These are phyloP conservation scores for Mactromeris polynyma DNA, from an alignment of 2,888 invertebrate genomes.

Conservation along the genomic window DNA sequence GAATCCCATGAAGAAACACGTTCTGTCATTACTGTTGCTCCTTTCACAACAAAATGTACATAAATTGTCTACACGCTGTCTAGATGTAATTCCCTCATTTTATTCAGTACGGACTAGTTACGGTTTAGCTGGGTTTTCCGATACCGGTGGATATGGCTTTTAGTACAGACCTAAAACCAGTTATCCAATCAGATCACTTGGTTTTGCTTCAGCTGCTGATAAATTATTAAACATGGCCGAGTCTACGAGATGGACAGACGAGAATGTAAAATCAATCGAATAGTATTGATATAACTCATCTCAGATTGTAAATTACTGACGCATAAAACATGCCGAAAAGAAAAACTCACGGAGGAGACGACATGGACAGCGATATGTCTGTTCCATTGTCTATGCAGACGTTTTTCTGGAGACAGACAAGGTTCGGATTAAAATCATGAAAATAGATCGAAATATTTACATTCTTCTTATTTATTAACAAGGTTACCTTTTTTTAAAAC, in stretches of 20 bases:
- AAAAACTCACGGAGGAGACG: conserved; percentile 81
- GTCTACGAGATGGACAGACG: neutral
- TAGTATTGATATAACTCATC: neutral
- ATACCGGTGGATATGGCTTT: too few relatives aligned
- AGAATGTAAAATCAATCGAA: neutral
- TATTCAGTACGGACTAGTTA: too few relatives aligned
- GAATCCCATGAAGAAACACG: too few relatives aligned
- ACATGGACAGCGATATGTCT: conserved; percentile 81
- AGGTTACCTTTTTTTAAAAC: too few relatives aligned
- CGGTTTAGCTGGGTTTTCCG: too few relatives aligned
- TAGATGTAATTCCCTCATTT: too few relatives aligned
- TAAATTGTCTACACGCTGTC: too few relatives aligned
- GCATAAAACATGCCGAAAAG: conserved; percentile 82
- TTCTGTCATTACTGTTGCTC: too few relatives aligned
- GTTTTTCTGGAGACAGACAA: conserved; percentile 98
- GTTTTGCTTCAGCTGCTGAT: conserved; percentile 31
- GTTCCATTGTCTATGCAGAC: conserved; percentile 98
- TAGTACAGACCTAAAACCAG: neutral
- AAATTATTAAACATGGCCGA: conserved; percentile 37
- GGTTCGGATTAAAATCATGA: too few relatives aligned
- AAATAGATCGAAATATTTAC: too few relatives aligned
- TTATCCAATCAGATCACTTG: conserved; percentile 30
- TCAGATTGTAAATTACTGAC: neutral
- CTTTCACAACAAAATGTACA: too few relatives aligned
- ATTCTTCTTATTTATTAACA: too few relatives aligned